These are phyloP conservation scores for Radopholus similis DNA, from an alignment of 1,140 invertebrate species.

Conservation along the genomic window DNA sequence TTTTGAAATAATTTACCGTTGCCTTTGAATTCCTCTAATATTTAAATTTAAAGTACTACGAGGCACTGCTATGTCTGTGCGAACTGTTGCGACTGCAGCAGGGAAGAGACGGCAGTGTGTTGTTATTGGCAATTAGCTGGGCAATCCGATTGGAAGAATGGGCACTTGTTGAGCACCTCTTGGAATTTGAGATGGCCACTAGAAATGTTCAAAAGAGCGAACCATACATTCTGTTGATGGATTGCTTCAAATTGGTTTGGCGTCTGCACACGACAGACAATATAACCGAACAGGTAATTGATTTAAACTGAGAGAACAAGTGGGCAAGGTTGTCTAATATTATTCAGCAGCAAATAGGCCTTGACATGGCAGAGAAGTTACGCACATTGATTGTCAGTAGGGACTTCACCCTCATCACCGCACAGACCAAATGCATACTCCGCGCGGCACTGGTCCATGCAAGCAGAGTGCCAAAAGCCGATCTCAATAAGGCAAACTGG, in stretches of 20 bases:
- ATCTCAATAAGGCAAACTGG: slow-evolving; percentile 18
- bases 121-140: slow-evolving; percentile 3
- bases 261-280: not conserved
- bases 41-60: slow-evolving; percentile 20
- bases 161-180: not conserved
- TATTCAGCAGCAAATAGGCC: not conserved
- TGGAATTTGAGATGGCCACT: too few relatives aligned
- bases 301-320: too few relatives aligned
- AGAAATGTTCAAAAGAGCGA: not conserved
- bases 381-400: not conserved
- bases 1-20: not conserved
- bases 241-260: slow-evolving; percentile 1
- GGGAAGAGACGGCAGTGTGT: not conserved
- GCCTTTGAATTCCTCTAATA: not conserved
- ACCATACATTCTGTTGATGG: not conserved
- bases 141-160: slow-evolving; percentile 13
- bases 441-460: slow-evolving; percentile 8
- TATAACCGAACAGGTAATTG: not conserved
- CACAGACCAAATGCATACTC: slow-evolving; percentile 12
- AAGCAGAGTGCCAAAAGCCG: slow-evolving; percentile 22
- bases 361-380: not conserved
- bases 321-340: not conserved
- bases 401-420: slow-evolving; percentile 9
- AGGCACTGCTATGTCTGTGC: slow-evolving; percentile 12
- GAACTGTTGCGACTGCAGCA: not conserved